phyloP scores from a whole-genome alignment of 64 coral and sea anemone genomes.

The Anthopleura sola region DNA sequence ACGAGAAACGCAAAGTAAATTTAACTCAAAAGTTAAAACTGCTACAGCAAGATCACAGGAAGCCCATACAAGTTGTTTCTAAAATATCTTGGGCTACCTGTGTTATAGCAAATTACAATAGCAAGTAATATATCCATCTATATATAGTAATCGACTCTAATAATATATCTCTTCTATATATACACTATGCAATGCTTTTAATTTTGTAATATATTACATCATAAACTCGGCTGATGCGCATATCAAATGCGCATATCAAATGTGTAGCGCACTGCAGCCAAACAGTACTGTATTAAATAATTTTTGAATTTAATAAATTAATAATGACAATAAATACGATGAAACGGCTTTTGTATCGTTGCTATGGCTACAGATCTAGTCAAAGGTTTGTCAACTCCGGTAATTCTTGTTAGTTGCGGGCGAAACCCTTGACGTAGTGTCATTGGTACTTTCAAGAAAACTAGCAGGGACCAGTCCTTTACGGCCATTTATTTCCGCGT shows the following conservation, averaged over 20 bases:
- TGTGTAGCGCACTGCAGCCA: not conserved
- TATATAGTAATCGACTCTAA: not conserved
- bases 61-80: too few species aligned
- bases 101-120: not conserved
- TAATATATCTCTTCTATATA: not conserved
- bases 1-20: not conserved
- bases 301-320: conserved; percentile 3
- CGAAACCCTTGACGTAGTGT: too few species aligned
- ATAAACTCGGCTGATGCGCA: not conserved
- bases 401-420: not conserved
- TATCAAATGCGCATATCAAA: not conserved
- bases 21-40: too few species aligned
- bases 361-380: not conserved
- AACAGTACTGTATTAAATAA: not conserved
- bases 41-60: too few species aligned
- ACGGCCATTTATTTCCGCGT: conserved; percentile 48
- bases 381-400: not conserved
- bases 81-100: too few species aligned
- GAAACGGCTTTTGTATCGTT: not conserved
- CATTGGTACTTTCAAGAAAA: conserved; percentile 38
- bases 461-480: conserved; percentile 61
- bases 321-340: not conserved
- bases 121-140: not conserved
- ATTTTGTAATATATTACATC: not conserved
- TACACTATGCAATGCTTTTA: not conserved